Base-by-base conservation (phyloP, 2,888 invertebrate species). In the Parochlus steinenii region DNA sequence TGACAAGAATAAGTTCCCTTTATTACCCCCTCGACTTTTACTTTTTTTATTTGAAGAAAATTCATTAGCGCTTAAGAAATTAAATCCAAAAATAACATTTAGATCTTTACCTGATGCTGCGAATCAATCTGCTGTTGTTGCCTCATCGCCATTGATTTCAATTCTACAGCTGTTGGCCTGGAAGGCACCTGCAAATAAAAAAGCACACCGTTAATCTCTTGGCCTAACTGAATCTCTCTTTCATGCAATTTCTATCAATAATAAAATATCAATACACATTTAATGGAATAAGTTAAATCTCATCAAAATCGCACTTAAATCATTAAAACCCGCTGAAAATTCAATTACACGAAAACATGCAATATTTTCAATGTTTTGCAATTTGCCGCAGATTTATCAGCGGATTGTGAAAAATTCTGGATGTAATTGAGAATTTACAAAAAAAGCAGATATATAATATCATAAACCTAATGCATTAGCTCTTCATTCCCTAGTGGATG, bases 61-160 rank as follows among this genome's bases (percentile, higher is more conserved):
- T n/a, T n/a, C n/a, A n/a, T n/a, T n/a, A n/a, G n/a, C n/a, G n/a
- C 23, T 22, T 7, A 8, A 22, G 7, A 22, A 22, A 22, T 10
- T 8, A 8, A 32, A 23, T 6, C 23, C 6, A 15, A 32, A 23
- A 24, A n/a, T 32, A 10, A 11, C 23, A 32, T 10, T n/a, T 27
- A 12, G 3, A 11, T 16, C 11, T 15, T 7, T 17, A 30, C 30
- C 12, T 58, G 71, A 60, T 87, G 85, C 69, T 93, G 93, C 55
- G 83, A 79, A 69, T 92, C 90, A 58, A 93, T 90, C 72, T 93
- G 90, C 64, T 89, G 83, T 69, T 93, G 92, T 69, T 95, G 95
- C 55, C 90, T 74, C 61, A 86, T 74, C 60, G 93, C 93, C 89
- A 93, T 92, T 62, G 89, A 89, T 71, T 90, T 89, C 69, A 93